Evolutionary conservation across 2,113 vertebrate genomes (phyloP).

Genomic region (Leptosomus discolor): DNA sequence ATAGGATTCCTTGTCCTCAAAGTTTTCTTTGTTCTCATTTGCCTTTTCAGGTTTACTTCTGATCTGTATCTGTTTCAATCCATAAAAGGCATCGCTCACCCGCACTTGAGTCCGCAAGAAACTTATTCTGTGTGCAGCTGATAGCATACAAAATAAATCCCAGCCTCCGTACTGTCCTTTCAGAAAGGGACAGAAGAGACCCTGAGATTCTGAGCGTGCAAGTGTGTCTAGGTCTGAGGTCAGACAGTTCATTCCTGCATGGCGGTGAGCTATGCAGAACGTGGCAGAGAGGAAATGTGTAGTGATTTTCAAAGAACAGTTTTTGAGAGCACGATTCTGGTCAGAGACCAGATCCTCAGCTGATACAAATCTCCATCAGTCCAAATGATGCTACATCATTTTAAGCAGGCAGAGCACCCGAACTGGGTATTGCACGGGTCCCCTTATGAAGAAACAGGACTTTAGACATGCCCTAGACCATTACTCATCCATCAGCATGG

Average conservation of each 20-base stretch:
- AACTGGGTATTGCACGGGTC: background rate
- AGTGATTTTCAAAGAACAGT: background rate
- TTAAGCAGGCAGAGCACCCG: background rate
- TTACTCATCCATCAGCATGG: accelerated
- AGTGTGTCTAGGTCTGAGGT: background rate
- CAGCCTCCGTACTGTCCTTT: background rate
- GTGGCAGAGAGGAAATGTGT: background rate
- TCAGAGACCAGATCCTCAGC: background rate
- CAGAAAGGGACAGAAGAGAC: background rate
- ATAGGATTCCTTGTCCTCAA: background rate
- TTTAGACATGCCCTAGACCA: background rate
- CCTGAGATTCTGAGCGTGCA: background rate
- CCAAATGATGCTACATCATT: accelerated
- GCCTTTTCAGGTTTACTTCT: background rate
- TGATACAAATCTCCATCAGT: background rate
- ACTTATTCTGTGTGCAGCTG: background rate
- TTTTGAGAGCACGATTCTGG: background rate
- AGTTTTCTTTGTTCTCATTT: background rate
- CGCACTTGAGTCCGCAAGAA: background rate
- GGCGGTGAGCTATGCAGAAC: background rate
- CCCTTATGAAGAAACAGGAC: background rate
- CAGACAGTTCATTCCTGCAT: background rate
- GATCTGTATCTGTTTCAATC: background rate
- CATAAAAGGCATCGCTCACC: background rate
- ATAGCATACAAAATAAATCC: background rate